Conservation (phyloP, 2,113 vertebrate genomes). For the Chaetodon auriga region DNA sequence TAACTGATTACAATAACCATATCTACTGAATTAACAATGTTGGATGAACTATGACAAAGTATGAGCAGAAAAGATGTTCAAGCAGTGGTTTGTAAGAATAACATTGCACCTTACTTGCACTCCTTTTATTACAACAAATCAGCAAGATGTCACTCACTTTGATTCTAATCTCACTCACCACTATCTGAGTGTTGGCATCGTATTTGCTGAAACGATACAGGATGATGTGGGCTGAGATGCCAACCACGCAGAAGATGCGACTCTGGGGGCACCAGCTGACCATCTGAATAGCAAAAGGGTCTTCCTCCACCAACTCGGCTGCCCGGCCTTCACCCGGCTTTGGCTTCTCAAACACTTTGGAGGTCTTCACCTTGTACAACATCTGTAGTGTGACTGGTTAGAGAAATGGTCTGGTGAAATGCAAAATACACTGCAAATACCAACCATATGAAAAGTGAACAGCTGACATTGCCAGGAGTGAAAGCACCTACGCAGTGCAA, state of each 20-base stretch:
- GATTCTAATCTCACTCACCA: constrained; percentile 86
- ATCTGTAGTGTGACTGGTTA: constrained; percentile 95
- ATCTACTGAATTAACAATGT: neutral
- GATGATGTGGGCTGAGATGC: constrained; percentile 94
- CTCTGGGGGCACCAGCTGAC: constrained; percentile 98
- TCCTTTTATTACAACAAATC: neutral
- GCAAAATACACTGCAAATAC: neutral
- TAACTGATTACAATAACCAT: neutral
- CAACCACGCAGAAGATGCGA: constrained; percentile 95
- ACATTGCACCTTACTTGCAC: neutral
- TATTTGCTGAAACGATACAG: constrained; percentile 97
- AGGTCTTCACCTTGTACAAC: constrained; percentile 98
- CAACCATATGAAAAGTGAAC: neutral
- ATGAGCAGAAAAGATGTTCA: neutral
- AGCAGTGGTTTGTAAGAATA: neutral
- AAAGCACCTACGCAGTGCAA: neutral
- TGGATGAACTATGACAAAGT: neutral
- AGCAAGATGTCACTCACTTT: neutral
- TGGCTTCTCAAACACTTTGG: constrained; percentile 97
- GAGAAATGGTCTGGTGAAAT: neutral
- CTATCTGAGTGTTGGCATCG: constrained; percentile 93
- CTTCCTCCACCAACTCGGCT: constrained; percentile 93
- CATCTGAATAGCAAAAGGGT: constrained; percentile 97
- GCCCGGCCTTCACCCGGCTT: constrained; percentile 89
- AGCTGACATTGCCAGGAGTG: neutral